A percentile compares a stretch with the other conserved stretches of the same genome.
These are phyloP conservation scores for Drosophila mauritiana DNA, from an alignment of 1,140 invertebrate species.

Conservation along the genomic window DNA sequence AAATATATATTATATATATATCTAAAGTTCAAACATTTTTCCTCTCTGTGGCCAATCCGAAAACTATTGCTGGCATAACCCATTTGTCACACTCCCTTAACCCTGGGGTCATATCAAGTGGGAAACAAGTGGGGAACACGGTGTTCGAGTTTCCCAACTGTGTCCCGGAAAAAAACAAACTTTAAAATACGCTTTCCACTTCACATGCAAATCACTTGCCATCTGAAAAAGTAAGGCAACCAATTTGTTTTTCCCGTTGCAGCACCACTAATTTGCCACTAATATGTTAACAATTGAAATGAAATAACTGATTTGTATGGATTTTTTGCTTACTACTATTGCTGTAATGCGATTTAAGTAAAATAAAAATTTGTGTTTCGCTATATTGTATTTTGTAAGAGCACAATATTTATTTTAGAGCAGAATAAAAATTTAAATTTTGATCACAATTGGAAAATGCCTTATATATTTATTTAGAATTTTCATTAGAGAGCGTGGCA, in stretches of 20 bases:
- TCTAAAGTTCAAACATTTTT: not conserved
- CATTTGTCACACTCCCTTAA: not conserved
- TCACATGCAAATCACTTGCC: not conserved
- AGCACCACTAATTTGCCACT: not conserved
- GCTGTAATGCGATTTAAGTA: slow-evolving; percentile 10
- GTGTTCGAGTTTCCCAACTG: no score
- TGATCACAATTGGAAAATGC: no score
- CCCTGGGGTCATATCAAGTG: slow-evolving; percentile 48
- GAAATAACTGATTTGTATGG: not conserved
- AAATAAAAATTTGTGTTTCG: slow-evolving; percentile 2
- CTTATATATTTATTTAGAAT: no score
- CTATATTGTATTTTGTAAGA: not conserved
- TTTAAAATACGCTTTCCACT: not conserved
- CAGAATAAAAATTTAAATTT: no score
- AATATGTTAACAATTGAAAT: slow-evolving; percentile 5
- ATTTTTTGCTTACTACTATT: slow-evolving; percentile 15
- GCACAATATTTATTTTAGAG: no score
- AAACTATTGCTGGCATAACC: not conserved
- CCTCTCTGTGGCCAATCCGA: not conserved
- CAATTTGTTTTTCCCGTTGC: not conserved
- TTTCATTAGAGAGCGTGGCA: no score
- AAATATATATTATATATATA: no score
- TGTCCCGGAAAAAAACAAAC: slow-evolving; percentile 5
- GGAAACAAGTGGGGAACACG: slow-evolving; percentile 1
- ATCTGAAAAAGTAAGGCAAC: not conserved